Base-by-base conservation (phyloP, 2,113 vertebrate species). In the Indicator indicator region DNA sequence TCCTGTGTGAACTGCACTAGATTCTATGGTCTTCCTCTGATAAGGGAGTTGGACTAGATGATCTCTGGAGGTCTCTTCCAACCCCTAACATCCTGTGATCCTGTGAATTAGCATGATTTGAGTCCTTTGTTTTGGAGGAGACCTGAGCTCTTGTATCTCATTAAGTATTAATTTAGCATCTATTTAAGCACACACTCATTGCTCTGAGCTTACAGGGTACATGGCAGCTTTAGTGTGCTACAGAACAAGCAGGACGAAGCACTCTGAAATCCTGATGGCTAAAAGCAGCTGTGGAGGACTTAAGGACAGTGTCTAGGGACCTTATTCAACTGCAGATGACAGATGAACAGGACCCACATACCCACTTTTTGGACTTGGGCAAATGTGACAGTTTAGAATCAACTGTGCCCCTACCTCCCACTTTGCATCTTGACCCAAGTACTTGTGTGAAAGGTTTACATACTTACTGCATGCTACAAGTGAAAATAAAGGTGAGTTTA, bases 231-330 rank as follows among this genome's bases (percentile, higher is more conserved):
- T 18, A 30, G 17, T 3, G 9, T 23, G 9, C 28, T 60, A 48
- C 3, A 40, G 40, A 17, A 70, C 52, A 74, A 13, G 15, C 0
- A 0, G 13, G 16, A 74, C 0, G 0, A 73, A 78, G 33, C 36
- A 59, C 36, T 33, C 23, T 28, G 73, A 68, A 58, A 82, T 64
- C 16, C 19, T 33, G 23, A 71, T 0, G 0, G 23, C 56, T 46
- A 68, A 46, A 91, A 76, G 42, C 14, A 76, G 33, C 20, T 59
- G 30, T 42, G 63, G 52, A 84, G 46, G 52, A 42, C 13, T 11
- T 24, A 18, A 38, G 16, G 30, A 60, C 16, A 21, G 36, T 44
- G 12, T 11, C 20, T 33, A 83, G 48, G 19, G 30, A 78, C 12
- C 5, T 9, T 19, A 12, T 38, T 71, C 58, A 90, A 12, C 46